These are phyloP conservation scores for Neuroterus valhalla DNA, from an alignment of 1,140 invertebrate genomes.

Conservation along the genomic window DNA sequence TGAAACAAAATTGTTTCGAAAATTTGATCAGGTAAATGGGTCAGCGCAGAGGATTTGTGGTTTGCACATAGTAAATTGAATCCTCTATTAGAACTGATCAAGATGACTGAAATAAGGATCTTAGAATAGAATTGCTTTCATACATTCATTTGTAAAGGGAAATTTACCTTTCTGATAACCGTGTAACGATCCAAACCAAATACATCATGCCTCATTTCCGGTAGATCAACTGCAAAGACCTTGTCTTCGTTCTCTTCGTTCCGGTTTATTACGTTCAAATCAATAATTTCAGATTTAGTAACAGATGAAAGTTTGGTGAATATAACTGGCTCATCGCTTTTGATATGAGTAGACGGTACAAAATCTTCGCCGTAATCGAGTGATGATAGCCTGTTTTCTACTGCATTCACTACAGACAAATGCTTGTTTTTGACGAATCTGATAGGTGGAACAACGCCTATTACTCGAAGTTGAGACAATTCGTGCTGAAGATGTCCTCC, in stretches of 20 bases:
- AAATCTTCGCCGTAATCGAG: constrained; percentile 80
- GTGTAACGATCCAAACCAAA: constrained; percentile 80
- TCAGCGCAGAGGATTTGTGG: too few relatives aligned
- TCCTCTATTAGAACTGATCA: too few relatives aligned
- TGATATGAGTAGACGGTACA: not conserved
- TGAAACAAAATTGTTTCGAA: too few relatives aligned
- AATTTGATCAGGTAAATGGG: too few relatives aligned
- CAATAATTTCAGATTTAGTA: constrained; percentile 68
- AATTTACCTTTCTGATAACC: constrained; percentile 76
- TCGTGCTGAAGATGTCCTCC: constrained; percentile 80
- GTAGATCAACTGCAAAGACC: constrained; percentile 51
- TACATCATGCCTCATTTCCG: constrained; percentile 81
- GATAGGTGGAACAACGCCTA: constrained; percentile 83
- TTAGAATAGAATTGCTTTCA: too few relatives aligned
- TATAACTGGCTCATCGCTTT: constrained; percentile 66
- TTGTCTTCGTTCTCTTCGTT: constrained; percentile 69
- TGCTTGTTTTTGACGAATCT: constrained; percentile 82
- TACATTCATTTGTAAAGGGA: not conserved
- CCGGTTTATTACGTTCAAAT: constrained; percentile 51
- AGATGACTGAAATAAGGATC: too few relatives aligned
- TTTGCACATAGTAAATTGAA: too few relatives aligned
- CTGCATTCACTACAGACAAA: constrained; percentile 71
- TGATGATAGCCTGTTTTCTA: constrained; percentile 76
- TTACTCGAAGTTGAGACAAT: constrained; percentile 80
- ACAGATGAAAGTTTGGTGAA: constrained; percentile 71